These are phyloP conservation scores for Montipora cactus DNA, from an alignment of 64 coral and sea anemone genomes.

Conservation along the genomic window DNA sequence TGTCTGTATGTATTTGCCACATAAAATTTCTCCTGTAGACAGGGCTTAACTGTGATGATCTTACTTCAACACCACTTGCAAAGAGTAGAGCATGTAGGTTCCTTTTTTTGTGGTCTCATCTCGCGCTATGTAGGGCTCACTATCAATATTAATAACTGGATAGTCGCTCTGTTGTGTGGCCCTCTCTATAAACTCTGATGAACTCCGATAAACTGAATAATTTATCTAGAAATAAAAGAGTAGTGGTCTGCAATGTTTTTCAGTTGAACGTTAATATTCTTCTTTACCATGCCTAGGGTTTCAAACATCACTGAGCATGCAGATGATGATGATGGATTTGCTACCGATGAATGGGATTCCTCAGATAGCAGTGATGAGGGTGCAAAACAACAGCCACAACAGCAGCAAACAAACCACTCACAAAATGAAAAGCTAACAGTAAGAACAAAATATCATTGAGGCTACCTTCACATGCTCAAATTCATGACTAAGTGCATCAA, in stretches of 20 bases:
- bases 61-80: no score
- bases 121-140: no score
- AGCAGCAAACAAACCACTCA: constrained; percentile 6
- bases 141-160: no score
- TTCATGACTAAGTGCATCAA: neutral
- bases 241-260: neutral
- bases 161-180: no score
- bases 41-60: no score
- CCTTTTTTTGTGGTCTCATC: no score
- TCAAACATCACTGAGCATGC: constrained; percentile 3
- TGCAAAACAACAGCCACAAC: neutral
- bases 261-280: neutral
- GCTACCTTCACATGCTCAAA: neutral
- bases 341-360: constrained; percentile 54
- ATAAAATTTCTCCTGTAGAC: no score
- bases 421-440: neutral
- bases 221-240: no score
- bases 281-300: neutral
- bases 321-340: constrained; percentile 67
- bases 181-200: no score
- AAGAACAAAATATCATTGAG: neutral
- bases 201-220: no score
- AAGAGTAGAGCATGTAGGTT: no score
- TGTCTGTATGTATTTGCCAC: no score
- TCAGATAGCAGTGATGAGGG: constrained; percentile 19